phyloP scores from a whole-genome alignment of 2,797 vertebrate species.

The Sebastes reedi region DNA sequence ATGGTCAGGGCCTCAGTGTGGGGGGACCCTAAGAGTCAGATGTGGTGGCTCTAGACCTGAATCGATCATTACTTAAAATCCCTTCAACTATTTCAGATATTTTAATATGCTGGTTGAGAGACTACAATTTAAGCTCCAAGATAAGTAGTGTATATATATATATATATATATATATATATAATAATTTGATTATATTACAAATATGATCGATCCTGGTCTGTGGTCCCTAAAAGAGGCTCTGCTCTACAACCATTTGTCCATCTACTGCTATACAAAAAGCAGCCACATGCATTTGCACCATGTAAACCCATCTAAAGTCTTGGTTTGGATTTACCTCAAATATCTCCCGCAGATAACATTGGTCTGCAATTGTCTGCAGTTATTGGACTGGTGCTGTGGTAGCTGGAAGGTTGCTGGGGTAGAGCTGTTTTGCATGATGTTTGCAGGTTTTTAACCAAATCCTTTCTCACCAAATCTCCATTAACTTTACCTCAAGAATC shows the following conservation, averaged over 20 bases:
- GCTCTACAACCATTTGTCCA: constrained; percentile 11
- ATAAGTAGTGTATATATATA: not conserved
- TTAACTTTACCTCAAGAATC: not conserved
- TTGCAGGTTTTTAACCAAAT: constrained; percentile 58
- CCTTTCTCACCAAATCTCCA: constrained; percentile 24
- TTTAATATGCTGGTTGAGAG: not conserved
- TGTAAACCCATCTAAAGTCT: not conserved
- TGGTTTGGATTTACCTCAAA: not conserved
- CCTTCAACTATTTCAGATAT: not conserved
- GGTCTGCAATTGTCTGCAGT: not conserved
- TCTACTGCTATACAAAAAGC: constrained; percentile 14
- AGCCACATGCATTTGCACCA: not conserved
- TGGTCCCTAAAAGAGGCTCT: constrained; percentile 1
- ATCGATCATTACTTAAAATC: constrained; percentile 38
- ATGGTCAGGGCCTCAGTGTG: constrained; percentile 7
- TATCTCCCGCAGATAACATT: not conserved
- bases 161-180: not conserved
- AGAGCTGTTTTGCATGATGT: constrained; percentile 51
- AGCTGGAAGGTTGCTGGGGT: constrained; percentile 29
- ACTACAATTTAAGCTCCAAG: not conserved
- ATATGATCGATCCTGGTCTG: constrained; percentile 41
- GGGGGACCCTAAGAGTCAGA: not conserved
- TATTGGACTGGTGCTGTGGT: constrained; percentile 27
- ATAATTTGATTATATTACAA: constrained; percentile 16
- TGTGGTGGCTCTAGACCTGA: constrained; percentile 18